Evolutionary conservation across 2,888 invertebrate species (phyloP).

Genomic region (Nymphalis polychloros): DNA sequence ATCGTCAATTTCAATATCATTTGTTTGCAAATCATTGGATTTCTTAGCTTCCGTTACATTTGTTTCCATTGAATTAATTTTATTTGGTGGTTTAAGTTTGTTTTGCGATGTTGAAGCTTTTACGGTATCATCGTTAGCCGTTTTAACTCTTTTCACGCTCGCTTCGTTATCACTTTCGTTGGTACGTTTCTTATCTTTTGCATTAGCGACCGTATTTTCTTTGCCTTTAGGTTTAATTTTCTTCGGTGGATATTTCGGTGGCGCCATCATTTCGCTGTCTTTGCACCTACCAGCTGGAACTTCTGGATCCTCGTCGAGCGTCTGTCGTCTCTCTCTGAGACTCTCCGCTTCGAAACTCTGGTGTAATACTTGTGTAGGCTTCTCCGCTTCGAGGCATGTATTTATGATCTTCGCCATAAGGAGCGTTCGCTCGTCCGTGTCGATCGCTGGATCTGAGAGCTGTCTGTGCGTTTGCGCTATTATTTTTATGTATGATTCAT

Average conservation of each 20-base stretch:
- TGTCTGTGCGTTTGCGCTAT: constrained; percentile 59
- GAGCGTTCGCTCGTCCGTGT: constrained; percentile 62
- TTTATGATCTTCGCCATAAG: constrained; percentile 61
- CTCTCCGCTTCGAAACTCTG: constrained; percentile 53
- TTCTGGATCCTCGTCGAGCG: constrained; percentile 41
- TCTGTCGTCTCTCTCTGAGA: constrained; percentile 42
- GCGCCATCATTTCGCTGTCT: constrained; percentile 61
- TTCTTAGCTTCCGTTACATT: background rate
- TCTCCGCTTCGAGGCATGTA: constrained; percentile 59
- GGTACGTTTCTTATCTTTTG: constrained; percentile 31
- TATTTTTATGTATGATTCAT: constrained; percentile 59
- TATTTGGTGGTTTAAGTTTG: background rate
- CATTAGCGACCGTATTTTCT: constrained; percentile 39
- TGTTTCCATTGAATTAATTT: background rate
- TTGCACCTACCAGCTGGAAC: constrained; percentile 37
- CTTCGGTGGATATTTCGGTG: constrained; percentile 64
- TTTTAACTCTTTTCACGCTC: constrained; percentile 18
- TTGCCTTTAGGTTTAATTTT: constrained; percentile 54
- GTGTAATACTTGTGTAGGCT: constrained; percentile 38
- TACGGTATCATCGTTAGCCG: constrained; percentile 7
- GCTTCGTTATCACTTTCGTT: background rate
- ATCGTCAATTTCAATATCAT: no score
- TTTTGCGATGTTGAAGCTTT: background rate
- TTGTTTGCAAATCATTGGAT: background rate
- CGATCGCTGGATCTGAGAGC: constrained; percentile 56